These are phyloP conservation scores for Meiosimyza decipiens DNA, from an alignment of 2,888 invertebrate species.

Conservation along the genomic window DNA sequence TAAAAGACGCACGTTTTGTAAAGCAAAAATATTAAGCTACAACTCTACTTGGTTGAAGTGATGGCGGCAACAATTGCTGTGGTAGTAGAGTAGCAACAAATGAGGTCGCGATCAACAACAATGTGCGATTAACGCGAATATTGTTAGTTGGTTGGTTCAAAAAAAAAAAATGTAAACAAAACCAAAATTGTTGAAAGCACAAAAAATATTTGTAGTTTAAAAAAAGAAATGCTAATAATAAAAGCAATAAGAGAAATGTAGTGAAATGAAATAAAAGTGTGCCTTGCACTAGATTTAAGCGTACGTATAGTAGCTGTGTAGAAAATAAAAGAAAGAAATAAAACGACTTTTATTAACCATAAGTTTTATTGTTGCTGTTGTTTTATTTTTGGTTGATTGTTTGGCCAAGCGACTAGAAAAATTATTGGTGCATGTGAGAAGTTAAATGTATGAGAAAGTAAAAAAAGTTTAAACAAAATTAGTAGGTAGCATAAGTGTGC, in stretches of 20 bases:
- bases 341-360: slow-evolving; percentile 9
- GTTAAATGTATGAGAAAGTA: background rate
- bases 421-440: slow-evolving; percentile 29
- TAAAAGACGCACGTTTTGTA: slow-evolving; percentile 17
- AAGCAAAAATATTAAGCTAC: background rate
- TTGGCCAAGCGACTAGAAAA: slow-evolving; percentile 3
- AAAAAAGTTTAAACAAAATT: background rate
- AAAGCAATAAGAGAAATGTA: background rate
- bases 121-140: slow-evolving; percentile 4
- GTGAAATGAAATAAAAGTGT: slow-evolving; percentile 30
- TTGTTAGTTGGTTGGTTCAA: background rate
- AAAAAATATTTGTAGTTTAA: slow-evolving; percentile 2
- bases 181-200: slow-evolving; percentile 3
- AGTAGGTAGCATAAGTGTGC: background rate
- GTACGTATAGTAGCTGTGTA: background rate
- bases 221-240: slow-evolving; percentile 13
- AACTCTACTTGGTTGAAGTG: no score
- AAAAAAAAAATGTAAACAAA: slow-evolving; percentile 14
- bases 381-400: background rate
- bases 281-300: slow-evolving; percentile 27
- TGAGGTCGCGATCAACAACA: slow-evolving; percentile 10
- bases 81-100: background rate
- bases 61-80: no score
- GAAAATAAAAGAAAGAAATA: background rate
- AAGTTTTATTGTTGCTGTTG: background rate